Percentiles rank a stretch among this genome's conserved stretches.
Conservation (phyloP, 2,797 vertebrate species). For the Trematomus bernacchii region DNA sequence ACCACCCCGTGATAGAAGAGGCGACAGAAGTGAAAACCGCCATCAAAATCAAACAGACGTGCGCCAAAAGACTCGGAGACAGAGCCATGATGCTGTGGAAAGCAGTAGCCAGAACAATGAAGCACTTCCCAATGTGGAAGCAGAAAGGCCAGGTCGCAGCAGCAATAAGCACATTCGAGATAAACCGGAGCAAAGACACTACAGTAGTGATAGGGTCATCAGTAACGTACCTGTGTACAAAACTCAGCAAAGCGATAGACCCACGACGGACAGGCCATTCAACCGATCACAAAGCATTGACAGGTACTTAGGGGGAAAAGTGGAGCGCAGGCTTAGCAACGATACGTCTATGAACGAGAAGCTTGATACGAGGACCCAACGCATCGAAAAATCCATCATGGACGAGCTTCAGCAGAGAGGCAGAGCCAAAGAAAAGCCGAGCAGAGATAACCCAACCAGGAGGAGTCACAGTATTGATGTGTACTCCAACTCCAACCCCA, state of each 20-base stretch:
- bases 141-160: slow-evolving; percentile 69
- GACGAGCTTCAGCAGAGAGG: slow-evolving; percentile 79
- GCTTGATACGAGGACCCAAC: slow-evolving; percentile 63
- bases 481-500: slow-evolving; percentile 28
- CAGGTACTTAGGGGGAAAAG: slow-evolving; percentile 58
- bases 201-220: slow-evolving; percentile 74
- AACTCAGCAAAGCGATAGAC: slow-evolving; percentile 41
- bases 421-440: slow-evolving; percentile 57
- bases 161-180: slow-evolving; percentile 48
- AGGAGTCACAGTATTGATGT: slow-evolving; percentile 79
- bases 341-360: slow-evolving; percentile 56
- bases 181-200: slow-evolving; percentile 61
- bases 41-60: slow-evolving; percentile 16
- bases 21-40: slow-evolving; percentile 33
- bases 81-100: slow-evolving; percentile 33
- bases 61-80: slow-evolving; percentile 22
- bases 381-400: slow-evolving; percentile 75
- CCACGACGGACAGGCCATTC: slow-evolving; percentile 35
- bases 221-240: slow-evolving; percentile 80
- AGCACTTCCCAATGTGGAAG: neutral
- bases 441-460: slow-evolving; percentile 55
- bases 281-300: slow-evolving; percentile 73
- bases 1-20: slow-evolving; percentile 5
- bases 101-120: slow-evolving; percentile 35
- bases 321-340: slow-evolving; percentile 48